Conservation (phyloP, 2,888 invertebrate genomes). For the Dysmachus trigonus region DNA sequence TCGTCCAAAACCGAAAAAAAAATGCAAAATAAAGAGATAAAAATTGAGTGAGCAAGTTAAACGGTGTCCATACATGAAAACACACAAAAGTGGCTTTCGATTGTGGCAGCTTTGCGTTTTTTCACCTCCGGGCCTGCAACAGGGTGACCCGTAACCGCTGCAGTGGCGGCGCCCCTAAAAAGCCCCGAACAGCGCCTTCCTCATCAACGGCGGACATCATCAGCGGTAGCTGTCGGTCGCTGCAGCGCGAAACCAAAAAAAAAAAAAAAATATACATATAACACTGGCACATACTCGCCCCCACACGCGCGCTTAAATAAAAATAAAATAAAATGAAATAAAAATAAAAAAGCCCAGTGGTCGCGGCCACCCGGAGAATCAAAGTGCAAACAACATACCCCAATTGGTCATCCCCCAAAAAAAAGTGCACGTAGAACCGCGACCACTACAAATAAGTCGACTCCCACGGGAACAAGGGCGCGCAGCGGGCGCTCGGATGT, state of each 20-base stretch:
- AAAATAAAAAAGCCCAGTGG: constrained; percentile 4
- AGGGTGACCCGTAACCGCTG: constrained; percentile 1
- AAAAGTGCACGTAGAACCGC: constrained; percentile 22
- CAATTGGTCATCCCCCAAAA: constrained; percentile 25
- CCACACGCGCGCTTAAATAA: constrained; percentile 10
- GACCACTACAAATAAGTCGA: constrained; percentile 41
- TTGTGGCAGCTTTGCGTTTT: constrained; percentile 55
- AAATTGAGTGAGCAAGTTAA: constrained; percentile 40
- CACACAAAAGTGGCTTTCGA: constrained; percentile 57
- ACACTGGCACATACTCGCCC: constrained; percentile 42
- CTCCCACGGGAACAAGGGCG: constrained; percentile 6
- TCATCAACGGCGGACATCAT: constrained; percentile 52
- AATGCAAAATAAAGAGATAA: constrained; percentile 38
- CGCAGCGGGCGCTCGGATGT: constrained; percentile 34
- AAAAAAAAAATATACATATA: constrained; percentile 7
- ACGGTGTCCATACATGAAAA: constrained; percentile 45
- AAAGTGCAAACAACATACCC: constrained; percentile 47
- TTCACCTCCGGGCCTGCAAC: constrained; percentile 38
- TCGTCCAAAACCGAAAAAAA: constrained; percentile 45
- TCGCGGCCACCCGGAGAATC: constrained; percentile 27
- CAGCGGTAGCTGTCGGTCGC: constrained; percentile 36
- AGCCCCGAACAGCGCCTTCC: constrained; percentile 2
- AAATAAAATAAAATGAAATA: constrained; percentile 19
- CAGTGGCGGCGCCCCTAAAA: background rate
- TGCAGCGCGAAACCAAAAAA: constrained; percentile 28